A percentile compares a stretch with the other conserved stretches of the same genome.
These are phyloP conservation scores for Motacilla alba DNA, from an alignment of 2,113 vertebrate genomes.

Conservation along the genomic window DNA sequence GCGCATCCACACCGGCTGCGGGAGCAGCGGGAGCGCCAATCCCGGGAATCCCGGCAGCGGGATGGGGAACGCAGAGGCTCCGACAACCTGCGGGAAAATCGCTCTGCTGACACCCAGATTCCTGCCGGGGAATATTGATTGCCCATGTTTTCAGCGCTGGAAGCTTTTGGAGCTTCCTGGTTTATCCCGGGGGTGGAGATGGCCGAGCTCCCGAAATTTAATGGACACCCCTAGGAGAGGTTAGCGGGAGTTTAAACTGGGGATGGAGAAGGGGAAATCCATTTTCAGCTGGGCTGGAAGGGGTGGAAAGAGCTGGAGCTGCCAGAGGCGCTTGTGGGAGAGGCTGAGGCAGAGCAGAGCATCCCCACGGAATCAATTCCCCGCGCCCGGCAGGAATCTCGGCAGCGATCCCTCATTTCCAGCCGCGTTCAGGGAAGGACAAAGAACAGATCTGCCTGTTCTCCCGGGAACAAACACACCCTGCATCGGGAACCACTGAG, in stretches of 20 bases:
- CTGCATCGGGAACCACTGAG: neutral
- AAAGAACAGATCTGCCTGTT: conserved; percentile 16
- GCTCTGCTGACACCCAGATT: neutral
- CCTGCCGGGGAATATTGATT: neutral
- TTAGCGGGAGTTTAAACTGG: neutral
- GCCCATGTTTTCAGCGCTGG: fast-evolving
- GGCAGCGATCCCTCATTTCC: neutral
- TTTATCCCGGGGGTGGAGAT: neutral
- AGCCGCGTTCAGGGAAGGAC: neutral
- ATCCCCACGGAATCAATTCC: neutral
- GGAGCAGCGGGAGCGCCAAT: neutral
- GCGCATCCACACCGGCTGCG: neutral
- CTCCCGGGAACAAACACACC: neutral
- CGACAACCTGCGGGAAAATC: neutral
- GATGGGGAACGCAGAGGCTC: neutral
- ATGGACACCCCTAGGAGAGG: fast-evolving
- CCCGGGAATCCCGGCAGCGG: neutral
- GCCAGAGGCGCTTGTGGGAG: neutral
- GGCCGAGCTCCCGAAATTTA: neutral
- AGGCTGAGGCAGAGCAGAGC: neutral
- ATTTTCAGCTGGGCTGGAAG: neutral
- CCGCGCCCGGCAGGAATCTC: neutral
- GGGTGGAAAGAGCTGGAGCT: neutral
- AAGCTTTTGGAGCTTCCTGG: neutral
- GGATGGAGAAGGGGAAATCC: neutral